A percentile compares a stretch with the other conserved stretches of the same genome.
Evolutionary conservation across 2,888 invertebrate genomes (phyloP).

Genomic region (Drosophila ustulata): DNA sequence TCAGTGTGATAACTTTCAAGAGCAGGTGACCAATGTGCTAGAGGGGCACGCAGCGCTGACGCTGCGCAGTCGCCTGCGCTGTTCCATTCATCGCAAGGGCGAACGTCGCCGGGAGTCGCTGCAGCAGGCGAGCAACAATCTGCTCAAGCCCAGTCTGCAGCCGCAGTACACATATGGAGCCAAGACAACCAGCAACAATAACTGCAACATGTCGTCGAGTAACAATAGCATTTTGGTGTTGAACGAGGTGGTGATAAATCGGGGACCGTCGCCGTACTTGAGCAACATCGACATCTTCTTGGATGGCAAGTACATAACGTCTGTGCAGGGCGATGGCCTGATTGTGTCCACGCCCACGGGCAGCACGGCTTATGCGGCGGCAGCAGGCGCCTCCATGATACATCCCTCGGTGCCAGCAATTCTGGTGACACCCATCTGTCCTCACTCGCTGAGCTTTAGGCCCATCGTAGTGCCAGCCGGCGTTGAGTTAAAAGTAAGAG

Average conservation of each 20-base stretch:
- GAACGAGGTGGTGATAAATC: constrained; percentile 98
- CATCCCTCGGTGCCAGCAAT: constrained; percentile 99
- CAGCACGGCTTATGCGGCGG: constrained; percentile 97
- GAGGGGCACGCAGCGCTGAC: constrained; percentile 98
- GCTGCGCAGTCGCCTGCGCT: constrained; percentile 94
- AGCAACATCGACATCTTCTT: constrained; percentile 98
- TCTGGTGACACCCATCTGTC: constrained; percentile 98
- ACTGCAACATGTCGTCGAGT: constrained; percentile 13
- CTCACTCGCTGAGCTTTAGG: constrained; percentile 97
- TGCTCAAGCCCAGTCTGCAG: constrained; percentile 33
- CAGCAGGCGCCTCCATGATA: constrained; percentile 99
- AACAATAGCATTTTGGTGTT: constrained; percentile 88
- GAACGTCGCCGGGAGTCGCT: constrained; percentile 77
- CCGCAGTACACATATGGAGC: constrained; percentile 30
- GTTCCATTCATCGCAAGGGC: constrained; percentile 92
- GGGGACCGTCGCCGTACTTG: constrained; percentile 97
- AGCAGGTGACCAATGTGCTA: constrained; percentile 96
- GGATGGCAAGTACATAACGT: constrained; percentile 97
- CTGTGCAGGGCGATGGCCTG: constrained; percentile 96
- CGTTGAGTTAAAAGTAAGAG: constrained; percentile 92
- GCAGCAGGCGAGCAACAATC: constrained; percentile 34
- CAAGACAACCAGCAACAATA: constrained; percentile 48
- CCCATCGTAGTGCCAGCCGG: constrained; percentile 99
- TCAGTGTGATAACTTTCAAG: constrained; percentile 96
- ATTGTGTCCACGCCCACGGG: constrained; percentile 99